Evolutionary conservation across 2,888 invertebrate genomes (phyloP), one percentile per base, ranked within the genome.

Genomic region (Brachyptera risi): DNA sequence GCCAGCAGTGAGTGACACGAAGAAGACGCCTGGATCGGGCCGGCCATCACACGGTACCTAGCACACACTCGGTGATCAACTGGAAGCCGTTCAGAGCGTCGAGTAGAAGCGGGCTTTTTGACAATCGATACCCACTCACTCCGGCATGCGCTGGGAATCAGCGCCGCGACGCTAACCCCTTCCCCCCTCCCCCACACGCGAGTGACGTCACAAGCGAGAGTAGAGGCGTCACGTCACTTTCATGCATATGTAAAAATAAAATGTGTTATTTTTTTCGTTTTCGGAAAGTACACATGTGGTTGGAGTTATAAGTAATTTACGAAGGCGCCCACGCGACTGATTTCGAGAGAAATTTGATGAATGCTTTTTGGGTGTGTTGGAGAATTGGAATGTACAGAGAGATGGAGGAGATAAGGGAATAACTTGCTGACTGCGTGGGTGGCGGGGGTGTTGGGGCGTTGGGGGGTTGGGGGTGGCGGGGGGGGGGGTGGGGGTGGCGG

Each of bases 201-300:
- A n/a, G 31, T 31, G 31, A 31, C 44, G 44, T 44, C 44, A 19
- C 44, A 21, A 11, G 35, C 35, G 17, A 19, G 4, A 2, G 4
- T 2, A 4, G 19, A 17, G 19, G 19, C 44, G 44, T 44, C 44
- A 44, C 44, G 44, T 44, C 44, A 44, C 44, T 44, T 44, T 44
- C 44, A 44, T 44, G 44, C 44, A 44, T 44, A 44, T n/a, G n/a
- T n/a, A n/a, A n/a, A n/a, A n/a, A n/a, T n/a, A 44, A 44, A 44
- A n/a, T 17, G 17, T 17, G 19, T 5, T 11, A 11, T 7, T 9
- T 40, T 9, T 9, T 40, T 44, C 11, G 44, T 44, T 44, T 11
- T 44, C n/a, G 21, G 21, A 17, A 44, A 17, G 17, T 21, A 15
- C 44, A 44, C 44, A 21, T 21, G 21, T 19, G 2, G 19, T 5